phyloP scores from a whole-genome alignment of 2,113 vertebrate species.

The Amblyornis subalaris region DNA sequence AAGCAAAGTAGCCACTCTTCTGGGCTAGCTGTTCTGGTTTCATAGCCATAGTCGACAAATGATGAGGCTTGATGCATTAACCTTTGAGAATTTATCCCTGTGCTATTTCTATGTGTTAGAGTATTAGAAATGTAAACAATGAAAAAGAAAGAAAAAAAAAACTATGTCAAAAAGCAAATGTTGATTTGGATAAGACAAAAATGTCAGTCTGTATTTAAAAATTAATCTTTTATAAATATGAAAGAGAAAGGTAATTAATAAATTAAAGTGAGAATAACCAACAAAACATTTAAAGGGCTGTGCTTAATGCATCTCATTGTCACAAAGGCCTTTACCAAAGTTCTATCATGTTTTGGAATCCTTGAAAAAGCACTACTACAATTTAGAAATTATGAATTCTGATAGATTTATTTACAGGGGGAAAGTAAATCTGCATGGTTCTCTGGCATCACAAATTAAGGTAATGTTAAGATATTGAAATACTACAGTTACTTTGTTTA shows the following conservation, averaged over 20 bases:
- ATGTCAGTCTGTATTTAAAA: neutral
- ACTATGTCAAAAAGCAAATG: neutral
- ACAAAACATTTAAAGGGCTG: neutral
- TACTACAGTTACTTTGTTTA: neutral
- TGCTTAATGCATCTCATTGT: neutral
- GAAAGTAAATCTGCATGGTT: neutral
- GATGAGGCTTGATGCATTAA: neutral
- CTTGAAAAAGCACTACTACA: neutral
- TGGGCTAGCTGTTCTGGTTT: neutral
- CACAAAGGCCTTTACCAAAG: neutral
- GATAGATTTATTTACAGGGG: neutral
- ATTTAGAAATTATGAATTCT: neutral
- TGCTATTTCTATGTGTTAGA: neutral
- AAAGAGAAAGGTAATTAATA: neutral
- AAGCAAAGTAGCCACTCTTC: neutral
- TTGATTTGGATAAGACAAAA: neutral
- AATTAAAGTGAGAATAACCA: neutral
- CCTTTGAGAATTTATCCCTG: neutral
- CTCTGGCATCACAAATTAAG: neutral
- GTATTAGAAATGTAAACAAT: neutral
- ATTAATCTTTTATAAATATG: neutral
- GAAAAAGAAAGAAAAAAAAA: neutral
- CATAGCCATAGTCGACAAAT: neutral
- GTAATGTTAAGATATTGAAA: neutral
- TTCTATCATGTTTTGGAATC: neutral